Evolutionary conservation across 35 echinoderm and acorn worm genomes (phyloP), one percentile per base, ranked within the genome.

Genomic region (Chiridota heheva): DNA sequence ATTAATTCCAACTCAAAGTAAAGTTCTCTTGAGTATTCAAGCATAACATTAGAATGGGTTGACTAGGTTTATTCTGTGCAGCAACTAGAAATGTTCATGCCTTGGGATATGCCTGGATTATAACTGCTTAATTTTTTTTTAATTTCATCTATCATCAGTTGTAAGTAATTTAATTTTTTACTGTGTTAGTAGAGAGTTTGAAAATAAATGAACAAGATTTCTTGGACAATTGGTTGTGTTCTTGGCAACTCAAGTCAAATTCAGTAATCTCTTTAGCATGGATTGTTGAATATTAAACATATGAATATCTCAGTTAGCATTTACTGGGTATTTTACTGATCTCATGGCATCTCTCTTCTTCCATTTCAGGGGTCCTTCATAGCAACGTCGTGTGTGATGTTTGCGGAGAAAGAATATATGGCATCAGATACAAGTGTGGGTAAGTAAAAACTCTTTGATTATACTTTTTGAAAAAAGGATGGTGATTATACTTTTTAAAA

Each of bases 371-470:
- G 8, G 42, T 82, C 26, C 56, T 38, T 38, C 92, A 96, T 72
- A 12, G 30, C 28, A 88, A 88, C 3, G 66, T 96, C 20, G 78
- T 57, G 10, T 96, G 92, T 83, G 92, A 83, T 62, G 60, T 62
- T 2, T 96, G 92, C 45, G 63, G 78, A 13, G 45, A 57, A 4
- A 69, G 39, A 15, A 90, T 96, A 10, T 12, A 81, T 46, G 92
- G 92, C 26, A 48, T 96, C 38, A 70, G 92, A 57, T 96, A 87
- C 57, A 96, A 96, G 63, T 96, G 92, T 73, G 92, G 87, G 92
- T 96, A 40, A 96, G 92, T 95, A 57, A 7, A 27, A 4, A n/a
- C 10, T 1, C 20, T 30, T 30, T 48, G 5, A 71, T 16, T 42
- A 31, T 42, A 33, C n/a, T 15, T 63, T 67, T 4, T 40, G 24